Conservation (phyloP, 2,797 vertebrate genomes). For the Lophius americanus region DNA sequence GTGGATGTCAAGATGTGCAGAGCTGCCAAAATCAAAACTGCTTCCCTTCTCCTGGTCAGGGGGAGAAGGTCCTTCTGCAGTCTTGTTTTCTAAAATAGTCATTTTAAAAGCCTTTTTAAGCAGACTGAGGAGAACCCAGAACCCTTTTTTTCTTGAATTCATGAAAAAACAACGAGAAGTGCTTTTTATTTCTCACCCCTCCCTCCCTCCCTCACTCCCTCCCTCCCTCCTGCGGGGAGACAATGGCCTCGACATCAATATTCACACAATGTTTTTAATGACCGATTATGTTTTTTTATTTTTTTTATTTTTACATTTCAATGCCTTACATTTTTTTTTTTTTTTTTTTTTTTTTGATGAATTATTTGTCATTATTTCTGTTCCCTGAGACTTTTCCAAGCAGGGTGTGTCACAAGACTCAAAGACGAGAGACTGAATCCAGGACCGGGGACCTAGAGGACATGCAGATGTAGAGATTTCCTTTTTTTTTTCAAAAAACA, state of each 20-base stretch:
- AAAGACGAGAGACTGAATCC: constrained; percentile 71
- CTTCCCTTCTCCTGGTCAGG: constrained; percentile 70
- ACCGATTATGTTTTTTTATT: constrained; percentile 65
- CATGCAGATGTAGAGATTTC: constrained; percentile 74
- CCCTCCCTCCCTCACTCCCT: constrained; percentile 76
- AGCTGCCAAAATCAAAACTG: constrained; percentile 85
- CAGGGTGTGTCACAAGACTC: constrained; percentile 68
- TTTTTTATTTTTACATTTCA: constrained; percentile 73
- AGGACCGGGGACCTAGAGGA: constrained; percentile 64
- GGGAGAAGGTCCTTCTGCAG: constrained; percentile 77
- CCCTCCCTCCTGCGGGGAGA: constrained; percentile 79
- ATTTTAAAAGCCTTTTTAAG: constrained; percentile 88
- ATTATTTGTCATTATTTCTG: constrained; percentile 64
- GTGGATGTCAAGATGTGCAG: constrained; percentile 85
- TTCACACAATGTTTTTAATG: constrained; percentile 80
- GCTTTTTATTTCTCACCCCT: constrained; percentile 85
- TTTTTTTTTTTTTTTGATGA: too few species aligned
- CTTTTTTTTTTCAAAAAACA: background rate
- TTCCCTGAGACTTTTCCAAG: constrained; percentile 74
- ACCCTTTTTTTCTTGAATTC: constrained; percentile 81
- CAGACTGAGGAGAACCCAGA: constrained; percentile 67
- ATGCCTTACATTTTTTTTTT: constrained; percentile 81
- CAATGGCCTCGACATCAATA: constrained; percentile 80
- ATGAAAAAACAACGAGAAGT: constrained; percentile 83
- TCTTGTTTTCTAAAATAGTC: constrained; percentile 83